Evolutionary conservation across 1,140 invertebrate genomes (phyloP).

Genomic region (Lordiphosa mommai): DNA sequence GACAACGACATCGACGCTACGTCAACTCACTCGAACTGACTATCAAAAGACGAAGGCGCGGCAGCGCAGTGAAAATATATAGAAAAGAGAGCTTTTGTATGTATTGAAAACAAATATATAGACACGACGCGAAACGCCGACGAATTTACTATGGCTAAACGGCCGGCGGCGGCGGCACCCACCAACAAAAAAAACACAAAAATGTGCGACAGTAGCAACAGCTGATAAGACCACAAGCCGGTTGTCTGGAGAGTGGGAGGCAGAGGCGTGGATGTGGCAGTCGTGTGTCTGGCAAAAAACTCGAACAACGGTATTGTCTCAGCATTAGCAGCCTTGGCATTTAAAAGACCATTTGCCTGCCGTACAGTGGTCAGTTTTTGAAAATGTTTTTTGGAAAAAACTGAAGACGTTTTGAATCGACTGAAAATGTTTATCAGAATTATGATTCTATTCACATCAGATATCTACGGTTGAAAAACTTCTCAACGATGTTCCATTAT

Average conservation of each 20-base stretch:
- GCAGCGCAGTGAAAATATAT: conserved; percentile 33
- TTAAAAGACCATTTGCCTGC: conserved; percentile 45
- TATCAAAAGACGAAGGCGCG: conserved; percentile 64
- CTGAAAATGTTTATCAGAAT: too few species aligned
- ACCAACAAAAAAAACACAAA: conserved; percentile 26
- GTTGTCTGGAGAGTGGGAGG: not conserved
- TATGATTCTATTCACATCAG: too few species aligned
- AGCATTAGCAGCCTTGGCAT: conserved; percentile 48
- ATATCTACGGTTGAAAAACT: too few species aligned
- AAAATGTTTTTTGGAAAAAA: too few species aligned
- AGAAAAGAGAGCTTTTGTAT: conserved; percentile 42
- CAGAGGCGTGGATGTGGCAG: conserved; percentile 12
- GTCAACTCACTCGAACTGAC: conserved; percentile 15
- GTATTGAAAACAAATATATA: conserved; percentile 31
- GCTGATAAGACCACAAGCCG: conserved; percentile 56
- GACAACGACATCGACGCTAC: conserved; percentile 1
- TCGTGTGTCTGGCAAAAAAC: conserved; percentile 32
- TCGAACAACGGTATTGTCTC: too few species aligned
- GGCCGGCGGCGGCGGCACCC: conserved; percentile 5
- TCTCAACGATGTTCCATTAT: too few species aligned
- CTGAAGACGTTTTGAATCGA: too few species aligned
- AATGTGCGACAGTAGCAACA: conserved; percentile 27
- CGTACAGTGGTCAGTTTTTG: conserved; percentile 15
- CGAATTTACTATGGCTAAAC: conserved; percentile 21
- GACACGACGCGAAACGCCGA: conserved; percentile 11